A percentile compares a stretch with the other conserved stretches of the same genome.
These are phyloP conservation scores for Caenorhabditis wallacei DNA, from an alignment of 2,888 invertebrate genomes.

Conservation along the genomic window DNA sequence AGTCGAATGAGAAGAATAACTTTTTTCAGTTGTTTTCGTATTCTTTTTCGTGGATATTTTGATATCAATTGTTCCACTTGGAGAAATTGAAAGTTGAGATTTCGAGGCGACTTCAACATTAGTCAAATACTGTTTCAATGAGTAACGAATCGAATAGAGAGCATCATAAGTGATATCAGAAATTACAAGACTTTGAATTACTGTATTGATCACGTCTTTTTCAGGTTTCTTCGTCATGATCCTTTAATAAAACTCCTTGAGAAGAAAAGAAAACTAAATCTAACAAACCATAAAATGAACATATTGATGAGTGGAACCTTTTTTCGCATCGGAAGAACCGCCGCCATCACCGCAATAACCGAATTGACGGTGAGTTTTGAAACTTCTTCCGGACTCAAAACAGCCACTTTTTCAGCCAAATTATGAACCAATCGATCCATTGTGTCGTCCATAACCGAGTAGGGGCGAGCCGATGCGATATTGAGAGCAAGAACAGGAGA, in stretches of 20 bases:
- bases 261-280: too few species aligned
- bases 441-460: conserved; percentile 32
- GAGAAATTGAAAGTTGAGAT: conserved; percentile 25
- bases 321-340: conserved; percentile 28
- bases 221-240: conserved; percentile 9
- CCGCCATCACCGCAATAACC: conserved; percentile 38
- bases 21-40: background rate
- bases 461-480: conserved; percentile 36
- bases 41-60: conserved; percentile 6
- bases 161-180: conserved; percentile 39
- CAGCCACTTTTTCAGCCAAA: background rate
- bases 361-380: conserved; percentile 23
- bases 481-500: conserved; percentile 39
- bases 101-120: conserved; percentile 16
- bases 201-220: conserved; percentile 2
- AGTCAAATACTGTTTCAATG: conserved; percentile 31
- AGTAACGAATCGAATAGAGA: conserved; percentile 27
- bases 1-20: background rate
- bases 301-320: conserved; percentile 58
- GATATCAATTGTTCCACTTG: conserved; percentile 27
- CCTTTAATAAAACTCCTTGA: conserved; percentile 17
- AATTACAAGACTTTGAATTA: conserved; percentile 35
- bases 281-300: conserved; percentile 57
- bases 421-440: conserved; percentile 16
- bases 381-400: conserved; percentile 7